Percentiles rank a stretch among this genome's conserved stretches.
Conservation (phyloP, 2,113 vertebrate species). For the Crypturellus undulatus region DNA sequence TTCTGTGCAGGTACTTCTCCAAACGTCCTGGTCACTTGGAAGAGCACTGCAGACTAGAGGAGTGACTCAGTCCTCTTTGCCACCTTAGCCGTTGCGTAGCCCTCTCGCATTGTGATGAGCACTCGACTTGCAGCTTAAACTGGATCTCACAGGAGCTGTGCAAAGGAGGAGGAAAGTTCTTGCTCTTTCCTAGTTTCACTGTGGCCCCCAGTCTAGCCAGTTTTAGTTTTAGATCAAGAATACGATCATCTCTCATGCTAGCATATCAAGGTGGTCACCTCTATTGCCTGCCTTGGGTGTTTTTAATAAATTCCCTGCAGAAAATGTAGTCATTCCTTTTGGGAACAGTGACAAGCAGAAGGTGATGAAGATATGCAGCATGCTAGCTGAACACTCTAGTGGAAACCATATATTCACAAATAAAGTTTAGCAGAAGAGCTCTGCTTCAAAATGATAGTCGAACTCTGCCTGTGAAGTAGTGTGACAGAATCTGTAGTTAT, state of each 20-base stretch:
- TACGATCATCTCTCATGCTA: neutral
- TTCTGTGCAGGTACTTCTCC: neutral
- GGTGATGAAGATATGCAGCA: neutral
- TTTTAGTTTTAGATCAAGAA: neutral
- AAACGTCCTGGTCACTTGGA: neutral
- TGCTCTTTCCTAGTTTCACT: neutral
- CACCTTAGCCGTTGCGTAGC: neutral
- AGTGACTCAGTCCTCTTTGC: neutral
- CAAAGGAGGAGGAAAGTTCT: neutral
- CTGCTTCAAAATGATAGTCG: neutral
- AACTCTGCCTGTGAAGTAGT: neutral
- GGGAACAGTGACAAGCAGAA: neutral
- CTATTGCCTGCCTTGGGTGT: neutral
- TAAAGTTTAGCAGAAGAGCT: neutral
- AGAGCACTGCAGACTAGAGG: neutral
- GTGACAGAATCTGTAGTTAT: conserved; percentile 1
- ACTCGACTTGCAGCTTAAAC: neutral
- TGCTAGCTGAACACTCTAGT: neutral
- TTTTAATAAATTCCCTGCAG: neutral
- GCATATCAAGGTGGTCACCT: neutral
- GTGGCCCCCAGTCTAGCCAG: neutral
- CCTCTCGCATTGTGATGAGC: neutral
- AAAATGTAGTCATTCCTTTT: neutral
- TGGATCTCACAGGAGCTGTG: neutral
- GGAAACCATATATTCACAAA: neutral